phyloP scores from a whole-genome alignment of 2,797 vertebrate species.

The Gymnothorax reevesii region DNA sequence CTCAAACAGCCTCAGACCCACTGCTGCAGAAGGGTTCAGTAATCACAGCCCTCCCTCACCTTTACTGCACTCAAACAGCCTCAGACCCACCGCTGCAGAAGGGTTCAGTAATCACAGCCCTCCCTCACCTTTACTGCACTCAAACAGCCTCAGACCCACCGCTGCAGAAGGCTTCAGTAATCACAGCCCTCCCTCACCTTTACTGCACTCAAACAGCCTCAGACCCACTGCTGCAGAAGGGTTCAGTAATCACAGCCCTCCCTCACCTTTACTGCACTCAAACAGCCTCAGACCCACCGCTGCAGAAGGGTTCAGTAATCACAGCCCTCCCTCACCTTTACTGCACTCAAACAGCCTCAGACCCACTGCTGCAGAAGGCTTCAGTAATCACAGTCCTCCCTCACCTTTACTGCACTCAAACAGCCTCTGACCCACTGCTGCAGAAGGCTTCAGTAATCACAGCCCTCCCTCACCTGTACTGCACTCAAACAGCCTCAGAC shows the following conservation, averaged over 20 bases:
- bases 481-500: neutral
- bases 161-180: neutral
- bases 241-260: neutral
- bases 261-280: neutral
- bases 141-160: neutral
- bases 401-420: neutral
- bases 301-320: neutral
- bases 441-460: neutral
- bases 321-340: neutral
- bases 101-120: neutral
- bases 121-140: neutral
- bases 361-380: neutral
- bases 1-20: neutral
- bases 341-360: neutral
- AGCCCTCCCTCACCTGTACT: neutral
- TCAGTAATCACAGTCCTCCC: neutral
- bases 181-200: neutral
- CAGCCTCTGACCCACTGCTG: neutral
- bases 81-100: neutral
- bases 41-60: neutral
- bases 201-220: neutral
- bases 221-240: neutral
- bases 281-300: neutral
- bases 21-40: neutral
- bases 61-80: neutral